Conservation (phyloP, 2,888 invertebrate species). For the Thecocarcelia acutangulata region DNA sequence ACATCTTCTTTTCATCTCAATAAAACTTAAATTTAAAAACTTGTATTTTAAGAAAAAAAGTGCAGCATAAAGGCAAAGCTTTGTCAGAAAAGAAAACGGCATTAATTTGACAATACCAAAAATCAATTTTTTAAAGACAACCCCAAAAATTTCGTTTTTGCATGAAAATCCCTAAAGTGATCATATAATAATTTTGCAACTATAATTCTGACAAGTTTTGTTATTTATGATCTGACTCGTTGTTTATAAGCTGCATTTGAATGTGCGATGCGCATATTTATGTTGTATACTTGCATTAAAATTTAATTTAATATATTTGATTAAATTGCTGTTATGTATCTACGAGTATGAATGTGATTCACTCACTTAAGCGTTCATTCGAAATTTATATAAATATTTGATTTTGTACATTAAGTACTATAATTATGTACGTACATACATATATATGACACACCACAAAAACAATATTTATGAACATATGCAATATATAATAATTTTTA, state of each 20-base stretch:
- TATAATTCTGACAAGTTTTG: background rate
- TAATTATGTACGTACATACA: constrained; percentile 41
- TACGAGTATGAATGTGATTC: background rate
- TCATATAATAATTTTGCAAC: background rate
- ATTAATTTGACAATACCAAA: too few species aligned
- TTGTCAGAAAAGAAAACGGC: too few species aligned
- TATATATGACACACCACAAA: background rate
- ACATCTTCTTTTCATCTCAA: too few species aligned
- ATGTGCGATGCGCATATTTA: too few species aligned
- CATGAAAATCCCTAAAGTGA: background rate
- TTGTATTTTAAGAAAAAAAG: too few species aligned
- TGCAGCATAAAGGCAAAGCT: too few species aligned
- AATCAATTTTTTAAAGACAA: too few species aligned
- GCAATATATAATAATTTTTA: constrained; percentile 18
- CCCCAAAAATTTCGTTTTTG: too few species aligned
- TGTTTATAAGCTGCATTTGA: too few species aligned
- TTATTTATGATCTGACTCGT: background rate
- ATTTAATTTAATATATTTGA: constrained; percentile 5
- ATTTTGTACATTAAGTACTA: constrained; percentile 24
- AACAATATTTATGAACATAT: background rate
- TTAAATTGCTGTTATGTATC: constrained; percentile 1
- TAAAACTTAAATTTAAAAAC: too few species aligned
- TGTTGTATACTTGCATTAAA: too few species aligned
- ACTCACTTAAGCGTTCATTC: background rate
- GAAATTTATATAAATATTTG: constrained; percentile 30